Base-by-base conservation (phyloP, 2,888 invertebrate genomes). In the Microctonus brassicae region DNA sequence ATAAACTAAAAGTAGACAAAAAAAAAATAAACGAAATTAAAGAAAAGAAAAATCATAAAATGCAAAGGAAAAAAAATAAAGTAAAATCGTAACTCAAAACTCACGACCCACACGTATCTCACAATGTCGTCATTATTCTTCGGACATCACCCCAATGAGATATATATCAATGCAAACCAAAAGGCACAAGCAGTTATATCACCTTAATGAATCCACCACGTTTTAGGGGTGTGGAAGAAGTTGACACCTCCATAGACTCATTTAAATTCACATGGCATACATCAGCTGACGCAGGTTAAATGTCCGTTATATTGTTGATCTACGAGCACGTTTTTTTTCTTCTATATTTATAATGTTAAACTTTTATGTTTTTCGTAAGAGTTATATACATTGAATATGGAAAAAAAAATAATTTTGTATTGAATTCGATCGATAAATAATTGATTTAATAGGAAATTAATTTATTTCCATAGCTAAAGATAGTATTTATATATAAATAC, bases 251-350 rank as follows among this genome's bases (percentile, higher is more conserved):
- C 9, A 47, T 47, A 17, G 17, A 17, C 20, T 47, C 17, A 47
- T 47, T 47, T 47, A 47, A 47, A 47, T 47, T 47, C 47, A 47
- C n/a, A 6, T 17, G 1, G 47, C 47, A 17, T 47, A 47, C 47
- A 47, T 47, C 47, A 47, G 47, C 47, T 47, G 47, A 47, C 47
- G 47, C 47, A 47, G 47, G 47, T 47, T 47, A 20, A n/a, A 47
- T 17, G 47, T 47, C 47, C 47, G 47, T 47, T 47, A 47, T 47
- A 4, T n/a, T 17, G 47, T 47, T 47, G 47, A 47, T 47, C 6
- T 47, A 47, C 47, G 47, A 47, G 47, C 17, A 9, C 47, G n/a
- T 17, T 29, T 29, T 7, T 5, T 29, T 5, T 29, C 29, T 7
- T 5, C 29, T 7, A 29, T 29, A 29, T n/a, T n/a, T n/a, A n/a